Evolutionary conservation across 1,140 invertebrate species (phyloP), one percentile per base, ranked within the genome.

Genomic region (Aphelinus certus): DNA sequence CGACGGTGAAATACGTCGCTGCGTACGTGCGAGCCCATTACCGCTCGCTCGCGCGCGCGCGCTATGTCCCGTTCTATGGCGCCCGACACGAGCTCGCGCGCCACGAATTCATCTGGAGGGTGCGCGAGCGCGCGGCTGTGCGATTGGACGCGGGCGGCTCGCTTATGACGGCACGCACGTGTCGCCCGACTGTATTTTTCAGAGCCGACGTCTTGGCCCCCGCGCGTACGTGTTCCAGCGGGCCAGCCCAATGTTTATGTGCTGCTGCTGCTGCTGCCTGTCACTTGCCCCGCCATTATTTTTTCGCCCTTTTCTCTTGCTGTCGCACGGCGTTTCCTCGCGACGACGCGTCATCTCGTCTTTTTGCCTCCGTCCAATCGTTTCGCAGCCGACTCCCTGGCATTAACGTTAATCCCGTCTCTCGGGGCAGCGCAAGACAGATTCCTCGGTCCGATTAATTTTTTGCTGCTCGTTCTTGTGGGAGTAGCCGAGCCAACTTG

Each of bases 1-100:
- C 7, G 46, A 49, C 58, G 49, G 65, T 64, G 64, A 78, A 72
- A 72, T 76, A 70, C 60, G 64, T 66, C 64, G 48, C 63, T 56
- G 75, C 57, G 47, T 63, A 61, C 10, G 46, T 48, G 10, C 51
- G n/a, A 6, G 45, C 26, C 42, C 57, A 64, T 71, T 64, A 71
- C 49, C 49, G 51, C 42, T 45, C 3, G 26, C 48, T 65, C 56
- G 3, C 3, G 63, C 61, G 63, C 61, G 10, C 10, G 47, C 7
- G n/a, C n/a, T 1, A 45, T 3, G 3, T 42, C 63, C 26, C 6
- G 0, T 26, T 7, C 58, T 26, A 60, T 42, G 53, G 55, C 26
- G 68, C 43, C 3, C 9, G 4, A 60, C 26, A 47, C 67, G 26
- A 57, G 10, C 49, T 45, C 49, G 66, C 4, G 42, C 1, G 55